Evolutionary conservation across 37 sponge, comb jelly and placozoan species (phyloP).

Genomic region (Aplysina aerophoba): DNA sequence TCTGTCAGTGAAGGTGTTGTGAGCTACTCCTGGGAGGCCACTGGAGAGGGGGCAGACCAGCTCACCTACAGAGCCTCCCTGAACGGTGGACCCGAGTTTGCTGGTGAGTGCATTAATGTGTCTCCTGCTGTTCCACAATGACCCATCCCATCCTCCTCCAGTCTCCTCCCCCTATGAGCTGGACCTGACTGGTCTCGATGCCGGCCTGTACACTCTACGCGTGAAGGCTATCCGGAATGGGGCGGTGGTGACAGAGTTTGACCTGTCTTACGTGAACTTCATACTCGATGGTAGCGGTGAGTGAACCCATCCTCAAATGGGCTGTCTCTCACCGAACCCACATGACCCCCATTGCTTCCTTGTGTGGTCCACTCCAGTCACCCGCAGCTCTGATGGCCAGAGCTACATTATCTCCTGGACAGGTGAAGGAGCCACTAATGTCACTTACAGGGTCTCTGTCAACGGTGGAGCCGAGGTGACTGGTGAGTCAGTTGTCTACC

Average conservation of each 20-base stretch:
- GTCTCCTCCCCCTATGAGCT: not conserved
- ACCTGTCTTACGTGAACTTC: too few relatives aligned
- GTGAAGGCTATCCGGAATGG: not conserved
- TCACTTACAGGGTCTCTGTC: not conserved
- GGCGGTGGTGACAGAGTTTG: not conserved
- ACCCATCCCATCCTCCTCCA: not conserved
- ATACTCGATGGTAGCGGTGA: too few relatives aligned
- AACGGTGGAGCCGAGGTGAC: not conserved
- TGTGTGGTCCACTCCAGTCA: not conserved
- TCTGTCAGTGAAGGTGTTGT: too few relatives aligned
- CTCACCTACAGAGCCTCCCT: not conserved
- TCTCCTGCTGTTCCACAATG: not conserved
- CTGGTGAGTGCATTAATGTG: constrained; percentile 1
- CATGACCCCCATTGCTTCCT: too few relatives aligned
- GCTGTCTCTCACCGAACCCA: too few relatives aligned
- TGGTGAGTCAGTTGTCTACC: not conserved
- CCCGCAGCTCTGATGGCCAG: not conserved
- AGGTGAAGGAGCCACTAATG: not conserved
- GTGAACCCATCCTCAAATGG: too few relatives aligned
- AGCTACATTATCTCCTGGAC: not conserved
- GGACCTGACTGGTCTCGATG: not conserved
- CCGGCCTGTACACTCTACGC: not conserved
- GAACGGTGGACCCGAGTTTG: constrained; percentile 12
- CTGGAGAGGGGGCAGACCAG: not conserved
- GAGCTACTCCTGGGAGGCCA: too few relatives aligned